These are phyloP conservation scores for Ascaphus truei DNA, from an alignment of 2,113 vertebrate genomes.

Conservation along the genomic window DNA sequence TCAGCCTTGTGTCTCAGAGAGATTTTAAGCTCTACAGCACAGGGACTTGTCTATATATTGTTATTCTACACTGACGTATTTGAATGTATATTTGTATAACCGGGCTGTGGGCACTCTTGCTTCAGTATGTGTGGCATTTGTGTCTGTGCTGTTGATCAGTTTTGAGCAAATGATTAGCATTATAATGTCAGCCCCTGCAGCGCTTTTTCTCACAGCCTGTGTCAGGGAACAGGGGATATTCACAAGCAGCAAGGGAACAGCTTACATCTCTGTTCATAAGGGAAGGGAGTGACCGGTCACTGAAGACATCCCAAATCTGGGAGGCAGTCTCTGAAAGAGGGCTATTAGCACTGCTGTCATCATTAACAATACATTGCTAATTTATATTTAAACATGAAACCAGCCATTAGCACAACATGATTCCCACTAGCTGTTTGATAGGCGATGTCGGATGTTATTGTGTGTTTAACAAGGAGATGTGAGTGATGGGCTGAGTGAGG, in stretches of 20 bases:
- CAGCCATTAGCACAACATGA: slow-evolving; percentile 35
- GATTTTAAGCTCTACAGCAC: too few relatives aligned
- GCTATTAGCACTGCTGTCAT: slow-evolving; percentile 32
- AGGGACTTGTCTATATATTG: too few relatives aligned
- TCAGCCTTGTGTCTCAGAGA: too few relatives aligned
- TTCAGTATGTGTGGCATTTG: not conserved
- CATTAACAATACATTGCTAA: slow-evolving; percentile 35
- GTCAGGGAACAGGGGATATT: not conserved
- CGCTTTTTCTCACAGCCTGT: not conserved
- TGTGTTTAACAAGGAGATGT: slow-evolving; percentile 28
- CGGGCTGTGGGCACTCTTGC: not conserved
- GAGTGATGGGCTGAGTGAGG: slow-evolving; percentile 17
- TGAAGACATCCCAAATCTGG: slow-evolving; percentile 14
- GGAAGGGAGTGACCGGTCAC: slow-evolving; percentile 3
- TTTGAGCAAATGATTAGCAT: not conserved
- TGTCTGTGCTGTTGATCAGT: not conserved
- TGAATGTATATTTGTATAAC: not conserved
- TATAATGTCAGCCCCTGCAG: not conserved
- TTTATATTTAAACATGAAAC: slow-evolving; percentile 35
- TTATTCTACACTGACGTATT: too few relatives aligned
- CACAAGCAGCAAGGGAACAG: slow-evolving; percentile 16
- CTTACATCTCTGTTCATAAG: not conserved
- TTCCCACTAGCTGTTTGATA: slow-evolving; percentile 27
- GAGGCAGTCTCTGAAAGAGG: slow-evolving; percentile 25
- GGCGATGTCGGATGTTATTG: slow-evolving; percentile 27